Evolutionary conservation across 2,797 vertebrate species (phyloP).

Genomic region (Orientallactaga sibirica): DNA sequence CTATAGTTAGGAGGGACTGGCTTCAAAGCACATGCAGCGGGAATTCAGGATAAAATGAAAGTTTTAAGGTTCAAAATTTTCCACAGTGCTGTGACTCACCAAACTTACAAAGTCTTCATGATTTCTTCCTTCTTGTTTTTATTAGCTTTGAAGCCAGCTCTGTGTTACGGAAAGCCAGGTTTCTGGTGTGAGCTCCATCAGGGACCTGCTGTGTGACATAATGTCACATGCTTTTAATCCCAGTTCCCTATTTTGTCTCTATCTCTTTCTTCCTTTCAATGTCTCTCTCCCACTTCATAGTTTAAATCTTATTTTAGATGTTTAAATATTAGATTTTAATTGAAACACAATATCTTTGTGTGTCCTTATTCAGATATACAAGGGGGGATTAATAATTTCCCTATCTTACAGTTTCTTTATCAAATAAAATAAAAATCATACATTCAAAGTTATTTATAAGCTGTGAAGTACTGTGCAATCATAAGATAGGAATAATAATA

Average conservation of each 20-base stretch:
- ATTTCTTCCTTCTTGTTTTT: neutral
- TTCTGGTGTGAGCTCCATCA: neutral
- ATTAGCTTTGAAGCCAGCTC: conserved; percentile 1
- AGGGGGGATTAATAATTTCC: neutral
- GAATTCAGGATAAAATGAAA: neutral
- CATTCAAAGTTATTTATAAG: conserved; percentile 44
- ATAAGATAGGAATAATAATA: neutral
- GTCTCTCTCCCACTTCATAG: neutral
- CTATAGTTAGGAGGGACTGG: neutral
- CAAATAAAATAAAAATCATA: conserved; percentile 23
- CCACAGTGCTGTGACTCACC: conserved; percentile 32
- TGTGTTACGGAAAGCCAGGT: neutral
- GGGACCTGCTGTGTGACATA: neutral
- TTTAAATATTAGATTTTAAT: neutral
- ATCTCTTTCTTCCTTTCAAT: neutral
- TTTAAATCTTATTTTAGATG: conserved; percentile 13
- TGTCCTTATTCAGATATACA: neutral
- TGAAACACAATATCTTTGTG: neutral
- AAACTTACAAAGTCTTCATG: neutral
- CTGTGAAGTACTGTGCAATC: neutral
- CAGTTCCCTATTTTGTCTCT: rapidly evolving
- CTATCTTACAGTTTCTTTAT: neutral
- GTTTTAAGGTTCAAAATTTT: neutral
- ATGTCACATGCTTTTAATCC: neutral
- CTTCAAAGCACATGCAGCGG: neutral